Percentiles rank a stretch among this genome's conserved stretches.
These are phyloP conservation scores for Nymphalis io DNA, from an alignment of 1,140 invertebrate genomes.

Conservation along the genomic window DNA sequence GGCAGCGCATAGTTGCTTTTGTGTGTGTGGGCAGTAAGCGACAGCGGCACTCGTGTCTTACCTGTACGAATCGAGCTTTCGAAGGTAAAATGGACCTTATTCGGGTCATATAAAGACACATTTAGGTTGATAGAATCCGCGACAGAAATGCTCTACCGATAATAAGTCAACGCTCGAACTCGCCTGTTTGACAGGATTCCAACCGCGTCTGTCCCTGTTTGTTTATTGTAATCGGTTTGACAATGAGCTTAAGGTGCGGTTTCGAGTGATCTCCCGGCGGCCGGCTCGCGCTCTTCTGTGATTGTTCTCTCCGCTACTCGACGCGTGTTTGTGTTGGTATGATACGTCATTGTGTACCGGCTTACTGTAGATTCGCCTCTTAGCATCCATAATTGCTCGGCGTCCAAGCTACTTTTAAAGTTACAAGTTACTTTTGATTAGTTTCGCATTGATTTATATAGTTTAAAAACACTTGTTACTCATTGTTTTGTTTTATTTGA, in stretches of 20 bases:
- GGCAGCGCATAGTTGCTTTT: constrained; percentile 58
- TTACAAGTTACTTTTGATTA: constrained; percentile 72
- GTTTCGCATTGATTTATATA: constrained; percentile 58
- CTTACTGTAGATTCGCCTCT: constrained; percentile 78
- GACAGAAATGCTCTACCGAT: constrained; percentile 77
- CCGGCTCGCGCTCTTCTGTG: constrained; percentile 65
- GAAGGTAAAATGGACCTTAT: constrained; percentile 44
- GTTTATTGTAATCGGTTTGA: constrained; percentile 81
- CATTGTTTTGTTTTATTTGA: constrained; percentile 35
- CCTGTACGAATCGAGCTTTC: constrained; percentile 51
- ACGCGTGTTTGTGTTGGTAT: constrained; percentile 74
- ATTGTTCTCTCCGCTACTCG: constrained; percentile 74
- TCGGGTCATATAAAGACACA: constrained; percentile 34
- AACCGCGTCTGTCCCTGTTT: constrained; percentile 79
- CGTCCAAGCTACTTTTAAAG: constrained; percentile 72
- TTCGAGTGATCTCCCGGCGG: constrained; percentile 77
- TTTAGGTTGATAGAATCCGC: constrained; percentile 37
- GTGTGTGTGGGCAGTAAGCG: constrained; percentile 73
- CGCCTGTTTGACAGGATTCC: constrained; percentile 80
- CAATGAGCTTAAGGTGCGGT: constrained; percentile 81
- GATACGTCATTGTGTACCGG: constrained; percentile 76
- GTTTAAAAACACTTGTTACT: constrained; percentile 43
- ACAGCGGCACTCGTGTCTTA: constrained; percentile 77
- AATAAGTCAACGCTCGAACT: constrained; percentile 80
- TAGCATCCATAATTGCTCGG: constrained; percentile 75